Base-by-base conservation (phyloP, 2,113 vertebrate species). In the Sciurus niger region DNA sequence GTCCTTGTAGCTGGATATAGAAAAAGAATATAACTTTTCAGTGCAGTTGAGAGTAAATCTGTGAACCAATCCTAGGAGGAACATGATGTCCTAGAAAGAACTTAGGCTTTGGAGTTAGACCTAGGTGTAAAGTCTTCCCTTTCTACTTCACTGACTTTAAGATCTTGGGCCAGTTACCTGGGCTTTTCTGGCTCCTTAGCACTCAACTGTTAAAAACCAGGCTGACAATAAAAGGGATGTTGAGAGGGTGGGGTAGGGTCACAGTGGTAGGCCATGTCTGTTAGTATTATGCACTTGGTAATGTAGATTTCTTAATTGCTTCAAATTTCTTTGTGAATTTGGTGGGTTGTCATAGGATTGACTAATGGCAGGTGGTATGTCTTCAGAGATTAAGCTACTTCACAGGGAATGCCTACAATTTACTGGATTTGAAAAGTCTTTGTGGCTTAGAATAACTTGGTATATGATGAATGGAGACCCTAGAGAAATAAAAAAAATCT, bases 391-490 rank as follows among this genome's bases (percentile, higher is more conserved):
- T 16, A 70, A 78, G 24, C 78, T 30, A 11, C 8, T 20, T 70
- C 77, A 58, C 12, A 25, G 68, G 70, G 28, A 79, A 67, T 43
- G 76, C 48, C 51, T 80, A 65, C 73, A 96, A 88, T 92, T 85
- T 88, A 78, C 11, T 72, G 20, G 32, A 60, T 92, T 88, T 84
- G 34, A 82, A 74, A 89, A 85, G 48, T 67, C 68, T 88, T 92
- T 67, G 53, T 93, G 78, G 51, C 68, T 76, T 34, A 93, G 30
- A 95, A 82, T 91, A 94, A 43, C 60, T 92, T 76, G 72, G 55
- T 82, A 46, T 58, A 9, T 65, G 63, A 14, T 90, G 43, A 37
- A 72, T 85, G 25, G 86, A 94, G 73, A 46, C 65, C 46, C 60
- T 90, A 28, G 43, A 90, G 48, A 53, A 46, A 37, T 32, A 90